Conservation (phyloP, 2,113 vertebrate genomes). For the Rafetus swinhoei region DNA sequence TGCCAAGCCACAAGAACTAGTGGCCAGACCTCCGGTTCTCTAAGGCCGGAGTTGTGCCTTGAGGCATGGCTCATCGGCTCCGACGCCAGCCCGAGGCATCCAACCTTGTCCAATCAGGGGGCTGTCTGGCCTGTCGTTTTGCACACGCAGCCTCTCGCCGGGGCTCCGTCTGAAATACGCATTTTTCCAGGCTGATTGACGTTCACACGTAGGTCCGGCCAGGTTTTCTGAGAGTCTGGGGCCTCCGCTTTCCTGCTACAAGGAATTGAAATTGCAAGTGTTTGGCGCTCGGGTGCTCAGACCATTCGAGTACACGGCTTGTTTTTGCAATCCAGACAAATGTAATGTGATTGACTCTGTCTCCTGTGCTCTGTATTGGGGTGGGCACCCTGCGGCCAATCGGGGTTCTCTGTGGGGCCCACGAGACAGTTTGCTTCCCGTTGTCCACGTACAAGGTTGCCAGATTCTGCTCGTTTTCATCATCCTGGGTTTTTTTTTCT, state of each 20-base stretch:
- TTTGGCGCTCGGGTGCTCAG: not conserved
- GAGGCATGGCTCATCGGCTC: slow-evolving; percentile 18
- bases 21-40: slow-evolving; percentile 46
- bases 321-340: not conserved
- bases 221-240: not conserved
- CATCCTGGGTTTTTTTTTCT: too few species aligned
- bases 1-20: slow-evolving; percentile 45
- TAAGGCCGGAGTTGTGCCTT: not conserved
- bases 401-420: too few species aligned
- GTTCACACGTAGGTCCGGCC: not conserved
- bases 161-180: slow-evolving; percentile 9
- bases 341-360: not conserved
- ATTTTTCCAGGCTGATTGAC: slow-evolving; percentile 43
- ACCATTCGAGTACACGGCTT: not conserved
- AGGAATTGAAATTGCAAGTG: slow-evolving; percentile 5
- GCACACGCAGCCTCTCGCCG: not conserved
- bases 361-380: not conserved
- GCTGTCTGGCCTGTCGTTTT: slow-evolving; percentile 13
- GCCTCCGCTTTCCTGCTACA: not conserved
- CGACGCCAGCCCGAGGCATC: not conserved
- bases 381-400: too few species aligned
- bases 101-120: not conserved
- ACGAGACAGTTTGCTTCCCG: too few species aligned
- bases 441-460: too few species aligned
- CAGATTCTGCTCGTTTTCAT: too few species aligned